Conservation (phyloP, 2,797 vertebrate species). For the Tangara arthus region DNA sequence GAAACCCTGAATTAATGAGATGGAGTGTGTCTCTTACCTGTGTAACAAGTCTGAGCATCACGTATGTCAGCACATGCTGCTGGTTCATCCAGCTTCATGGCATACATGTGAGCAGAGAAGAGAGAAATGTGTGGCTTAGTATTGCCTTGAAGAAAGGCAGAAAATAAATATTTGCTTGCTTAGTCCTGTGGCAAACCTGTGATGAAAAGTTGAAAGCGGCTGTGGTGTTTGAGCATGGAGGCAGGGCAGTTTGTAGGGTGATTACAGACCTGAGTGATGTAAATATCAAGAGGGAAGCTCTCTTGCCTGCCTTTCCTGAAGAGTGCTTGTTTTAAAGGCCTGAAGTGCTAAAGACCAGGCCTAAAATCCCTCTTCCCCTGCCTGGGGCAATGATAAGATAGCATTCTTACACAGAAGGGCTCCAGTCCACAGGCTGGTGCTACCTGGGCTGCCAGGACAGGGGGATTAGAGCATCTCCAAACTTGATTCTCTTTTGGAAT, state of each 20-base stretch:
- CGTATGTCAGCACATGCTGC: rapidly evolving
- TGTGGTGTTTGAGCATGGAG: not conserved
- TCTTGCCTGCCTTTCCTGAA: not conserved
- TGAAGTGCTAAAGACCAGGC: not conserved
- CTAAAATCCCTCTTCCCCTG: not conserved
- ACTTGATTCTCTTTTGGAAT: not conserved
- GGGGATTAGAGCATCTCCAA: not conserved
- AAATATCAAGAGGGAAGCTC: not conserved
- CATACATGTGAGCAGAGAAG: not conserved
- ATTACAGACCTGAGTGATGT: not conserved
- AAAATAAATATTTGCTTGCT: not conserved
- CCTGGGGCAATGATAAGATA: not conserved
- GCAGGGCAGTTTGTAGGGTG: not conserved
- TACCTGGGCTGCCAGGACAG: not conserved
- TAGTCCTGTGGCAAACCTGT: not conserved
- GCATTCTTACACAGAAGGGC: rapidly evolving
- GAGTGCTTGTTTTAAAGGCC: not conserved
- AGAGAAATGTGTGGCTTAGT: not conserved
- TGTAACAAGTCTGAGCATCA: not conserved
- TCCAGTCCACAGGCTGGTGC: not conserved
- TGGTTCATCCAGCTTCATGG: not conserved
- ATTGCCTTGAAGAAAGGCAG: not conserved
- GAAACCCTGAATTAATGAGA: not conserved
- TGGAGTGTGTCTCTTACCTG: not conserved
- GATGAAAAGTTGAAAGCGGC: not conserved